Evolutionary conservation across 2,113 vertebrate genomes (phyloP), one percentile per base, ranked within the genome.

Genomic region (Empidonax traillii): DNA sequence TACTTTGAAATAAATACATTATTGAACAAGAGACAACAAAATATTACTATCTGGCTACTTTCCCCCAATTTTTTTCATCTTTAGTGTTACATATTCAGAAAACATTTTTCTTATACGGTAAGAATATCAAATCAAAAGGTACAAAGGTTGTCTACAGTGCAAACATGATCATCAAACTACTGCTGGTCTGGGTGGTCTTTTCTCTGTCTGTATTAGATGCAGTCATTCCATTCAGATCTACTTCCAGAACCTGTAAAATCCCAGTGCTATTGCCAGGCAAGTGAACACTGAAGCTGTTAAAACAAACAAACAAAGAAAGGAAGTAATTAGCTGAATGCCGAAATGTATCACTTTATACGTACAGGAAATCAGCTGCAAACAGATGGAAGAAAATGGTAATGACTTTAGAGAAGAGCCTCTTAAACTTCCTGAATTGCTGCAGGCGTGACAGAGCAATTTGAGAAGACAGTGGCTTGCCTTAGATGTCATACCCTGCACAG

Each of bases 201-300:
- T 13, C 51, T 94, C 66, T 78, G 18, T 20, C 35, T 49, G 3
- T 63, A 25, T 23, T 39, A 25, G n/a, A 43, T 33, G 53, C 27
- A 67, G 52, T 46, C 25, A 14, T 39, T 91, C 83, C 76, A 61
- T 3, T 21, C 4, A 33, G 11, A 81, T 71, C 80, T 98, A 98
- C 68, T 98, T 99, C 99, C 99, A 99, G 80, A 99, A 92, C 28
- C 99, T 97, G 81, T 99, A 99, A 96, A 99, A 98, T 63, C 99
- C 99, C 96, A 99, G 93, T 23, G 98, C 98, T 92, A 99, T 98
- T 31, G 98, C 99, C 25, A 99, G 98, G 96, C 99, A 99, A 71
- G 98, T 98, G 97, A 99, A 99, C 30, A 99, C 97, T 0, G 99
- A 99, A 5, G 98, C 99, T 99, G 98, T 95, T 55, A 53, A 72